These are phyloP conservation scores for Willowsia nigromaculata DNA, from an alignment of 2,888 invertebrate genomes.

Conservation along the genomic window DNA sequence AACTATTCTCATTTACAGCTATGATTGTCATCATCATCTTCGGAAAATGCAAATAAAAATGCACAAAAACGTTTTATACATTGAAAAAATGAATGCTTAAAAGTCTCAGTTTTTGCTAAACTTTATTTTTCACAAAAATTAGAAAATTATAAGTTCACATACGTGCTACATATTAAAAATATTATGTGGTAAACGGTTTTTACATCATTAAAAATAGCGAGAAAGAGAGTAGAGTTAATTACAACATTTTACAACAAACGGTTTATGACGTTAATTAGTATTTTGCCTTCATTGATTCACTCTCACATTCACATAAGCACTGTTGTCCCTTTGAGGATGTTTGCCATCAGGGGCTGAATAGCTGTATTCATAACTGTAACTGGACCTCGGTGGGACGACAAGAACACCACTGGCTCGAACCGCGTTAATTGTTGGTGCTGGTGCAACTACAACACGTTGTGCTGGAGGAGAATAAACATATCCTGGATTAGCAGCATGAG, in stretches of 20 bases:
- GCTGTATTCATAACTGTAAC: conserved; percentile 73
- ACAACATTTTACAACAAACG: conserved; percentile 17
- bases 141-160: neutral
- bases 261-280: neutral
- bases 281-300: conserved; percentile 71
- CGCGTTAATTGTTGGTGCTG: conserved; percentile 60
- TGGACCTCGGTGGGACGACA: conserved; percentile 74
- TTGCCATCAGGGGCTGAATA: conserved; percentile 77
- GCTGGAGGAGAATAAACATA: conserved; percentile 51
- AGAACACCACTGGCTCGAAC: conserved; percentile 65
- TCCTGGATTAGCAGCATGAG: conserved; percentile 40
- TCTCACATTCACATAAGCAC: conserved; percentile 75
- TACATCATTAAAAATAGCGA: conserved; percentile 8
- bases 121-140: neutral
- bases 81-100: neutral
- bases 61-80: conserved; percentile 34
- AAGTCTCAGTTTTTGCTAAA: too few relatives aligned
- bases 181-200: neutral
- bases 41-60: conserved; percentile 48
- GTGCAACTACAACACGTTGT: conserved; percentile 15
- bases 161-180: too few relatives aligned
- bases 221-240: neutral
- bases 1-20: neutral
- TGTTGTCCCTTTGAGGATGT: conserved; percentile 75
- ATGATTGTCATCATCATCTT: neutral